Base-by-base conservation (phyloP, 2,113 vertebrate genomes). In the Tautogolabrus adspersus region DNA sequence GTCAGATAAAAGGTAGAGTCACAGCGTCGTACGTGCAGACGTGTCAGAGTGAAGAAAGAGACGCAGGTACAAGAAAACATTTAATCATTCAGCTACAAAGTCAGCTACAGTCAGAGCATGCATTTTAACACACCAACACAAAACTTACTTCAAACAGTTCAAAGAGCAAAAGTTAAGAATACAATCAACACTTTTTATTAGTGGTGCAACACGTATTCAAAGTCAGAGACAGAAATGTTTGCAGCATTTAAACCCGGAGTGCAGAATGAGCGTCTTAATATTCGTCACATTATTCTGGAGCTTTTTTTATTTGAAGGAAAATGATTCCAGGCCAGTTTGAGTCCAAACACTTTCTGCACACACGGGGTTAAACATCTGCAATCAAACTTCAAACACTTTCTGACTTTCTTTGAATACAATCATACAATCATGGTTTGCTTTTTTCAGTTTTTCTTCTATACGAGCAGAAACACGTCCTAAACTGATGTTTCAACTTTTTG, bases 141-240 rank as follows among this genome's bases (percentile, higher is more conserved):
- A 56, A 62, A 54, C 59, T 75, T 77, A 54, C 62, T 77, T 79
- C 55, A 84, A 81, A 72, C 49, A 79, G 77, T 74, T 85, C 44
- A 83, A 70, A 85, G 66, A 77, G 81, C 46, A 81, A 75, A 76
- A 74, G 44, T 62, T 77, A 74, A 71, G 40, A 77, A 84, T 80
- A 87, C 81, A 77, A 74, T 75, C 83, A 81, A 66, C 44, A 67
- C 60, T 61, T 77, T 34, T 26, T 40, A 22, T 49, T 71, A 47
- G 47, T 54, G 78, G 64, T 62, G 68, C 69, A 66, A 16, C 2
- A 22, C 51, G 42, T 44, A 51, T 37, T 54, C 10, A 54, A 55
- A 77, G 56, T 73, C 46, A 58, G 26, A 2, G 11, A 56, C 5
- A 34, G 13, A 63, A 13, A 3, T 23, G 10, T n/a, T 23, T 6